Conservation (phyloP, 2,797 vertebrate species). For the Picus viridis region DNA sequence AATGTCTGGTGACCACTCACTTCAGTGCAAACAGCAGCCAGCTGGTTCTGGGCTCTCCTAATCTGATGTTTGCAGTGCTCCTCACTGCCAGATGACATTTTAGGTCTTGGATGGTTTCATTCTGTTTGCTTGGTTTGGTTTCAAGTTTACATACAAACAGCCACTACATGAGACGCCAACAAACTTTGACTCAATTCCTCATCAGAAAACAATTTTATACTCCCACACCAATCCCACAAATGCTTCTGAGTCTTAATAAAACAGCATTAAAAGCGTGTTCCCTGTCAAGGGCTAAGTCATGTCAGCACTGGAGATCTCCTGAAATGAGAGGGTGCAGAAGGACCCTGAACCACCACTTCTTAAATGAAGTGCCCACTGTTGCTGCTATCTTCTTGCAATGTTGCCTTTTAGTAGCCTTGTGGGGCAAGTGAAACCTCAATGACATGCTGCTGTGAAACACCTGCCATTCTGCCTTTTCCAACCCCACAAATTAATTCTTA, state of each 20-base stretch:
- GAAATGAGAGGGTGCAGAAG: not conserved
- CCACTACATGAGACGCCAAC: constrained; percentile 7
- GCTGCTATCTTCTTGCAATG: not conserved
- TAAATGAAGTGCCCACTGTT: not conserved
- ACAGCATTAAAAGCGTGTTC: not conserved
- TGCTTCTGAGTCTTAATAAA: constrained; percentile 51
- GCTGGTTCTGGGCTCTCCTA: constrained; percentile 51
- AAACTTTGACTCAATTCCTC: constrained; percentile 45
- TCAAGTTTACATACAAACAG: constrained; percentile 61
- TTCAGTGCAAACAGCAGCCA: not conserved
- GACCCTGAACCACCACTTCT: not conserved
- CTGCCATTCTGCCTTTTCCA: constrained; percentile 38
- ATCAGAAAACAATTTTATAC: constrained; percentile 54
- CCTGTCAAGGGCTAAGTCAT: not conserved
- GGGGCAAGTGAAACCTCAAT: not conserved
- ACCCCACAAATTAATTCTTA: constrained; percentile 26
- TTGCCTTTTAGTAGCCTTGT: not conserved
- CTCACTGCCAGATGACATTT: constrained; percentile 10
- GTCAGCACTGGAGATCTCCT: fast-evolving
- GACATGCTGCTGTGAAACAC: not conserved
- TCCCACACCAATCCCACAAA: constrained; percentile 63
- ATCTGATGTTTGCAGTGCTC: constrained; percentile 24
- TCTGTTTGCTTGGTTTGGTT: constrained; percentile 12
- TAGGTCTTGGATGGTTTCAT: constrained; percentile 19
- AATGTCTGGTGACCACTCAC: not conserved